Conservation (phyloP, 2,888 invertebrate species). For the Dorcus hopei region DNA sequence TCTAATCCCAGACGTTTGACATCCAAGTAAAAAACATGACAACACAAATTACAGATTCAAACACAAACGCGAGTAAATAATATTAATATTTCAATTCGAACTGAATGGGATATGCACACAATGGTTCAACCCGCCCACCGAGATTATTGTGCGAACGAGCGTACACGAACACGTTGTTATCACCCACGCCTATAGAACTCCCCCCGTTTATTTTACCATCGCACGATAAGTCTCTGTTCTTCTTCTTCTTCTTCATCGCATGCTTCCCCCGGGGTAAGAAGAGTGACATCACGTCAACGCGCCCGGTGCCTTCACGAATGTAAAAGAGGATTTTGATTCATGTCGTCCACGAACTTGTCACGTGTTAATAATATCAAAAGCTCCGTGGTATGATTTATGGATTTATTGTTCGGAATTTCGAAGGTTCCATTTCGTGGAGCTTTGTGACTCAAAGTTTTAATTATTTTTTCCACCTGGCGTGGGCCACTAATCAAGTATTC, state of each 20-base stretch:
- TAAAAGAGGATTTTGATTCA: constrained; percentile 1
- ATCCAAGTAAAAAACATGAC: constrained; percentile 14
- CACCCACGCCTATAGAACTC: constrained; percentile 22
- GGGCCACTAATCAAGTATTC: no score
- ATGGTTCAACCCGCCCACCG: constrained; percentile 22
- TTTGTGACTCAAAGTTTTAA: no score
- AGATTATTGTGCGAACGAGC: constrained; percentile 24
- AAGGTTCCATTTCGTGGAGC: no score
- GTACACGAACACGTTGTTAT: constrained; percentile 23
- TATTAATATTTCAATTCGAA: constrained; percentile 28
- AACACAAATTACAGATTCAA: constrained; percentile 22
- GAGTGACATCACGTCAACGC: background rate
- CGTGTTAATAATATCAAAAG: constrained; percentile 1
- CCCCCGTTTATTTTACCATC: constrained; percentile 13
- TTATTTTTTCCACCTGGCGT: no score
- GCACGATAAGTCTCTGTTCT: constrained; percentile 5
- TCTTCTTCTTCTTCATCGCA: constrained; percentile 10
- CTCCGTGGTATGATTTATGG: background rate
- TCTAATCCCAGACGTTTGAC: constrained; percentile 7
- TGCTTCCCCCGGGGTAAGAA: background rate
- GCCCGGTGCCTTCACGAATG: background rate
- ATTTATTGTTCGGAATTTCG: background rate
- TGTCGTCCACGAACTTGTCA: constrained; percentile 1
- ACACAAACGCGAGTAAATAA: constrained; percentile 23
- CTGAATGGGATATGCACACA: constrained; percentile 27